Conservation (phyloP, 2,888 invertebrate genomes). For the Eristalis tenax region DNA sequence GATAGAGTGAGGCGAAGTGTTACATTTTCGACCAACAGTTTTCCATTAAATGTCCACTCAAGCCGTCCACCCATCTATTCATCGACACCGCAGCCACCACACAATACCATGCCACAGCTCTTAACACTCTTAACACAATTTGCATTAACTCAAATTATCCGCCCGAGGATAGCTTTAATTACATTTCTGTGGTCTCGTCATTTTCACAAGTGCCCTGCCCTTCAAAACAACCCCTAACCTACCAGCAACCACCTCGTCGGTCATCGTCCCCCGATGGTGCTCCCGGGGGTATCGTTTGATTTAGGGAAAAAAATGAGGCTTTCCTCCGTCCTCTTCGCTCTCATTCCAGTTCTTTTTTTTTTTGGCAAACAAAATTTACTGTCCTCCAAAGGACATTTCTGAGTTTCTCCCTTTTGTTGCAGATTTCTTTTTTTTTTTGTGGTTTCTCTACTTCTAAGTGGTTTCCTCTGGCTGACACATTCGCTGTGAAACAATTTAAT, state of each 20-base stretch:
- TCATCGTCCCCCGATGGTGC: not conserved
- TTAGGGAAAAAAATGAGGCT: slow-evolving; percentile 26
- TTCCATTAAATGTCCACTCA: not conserved
- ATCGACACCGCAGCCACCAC: slow-evolving; percentile 24
- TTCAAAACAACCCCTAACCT: slow-evolving; percentile 1
- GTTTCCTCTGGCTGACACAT: slow-evolving; percentile 47
- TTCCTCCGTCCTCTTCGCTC: not conserved
- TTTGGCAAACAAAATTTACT: slow-evolving; percentile 50
- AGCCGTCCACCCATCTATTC: slow-evolving; percentile 2
- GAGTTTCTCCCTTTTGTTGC: not conserved
- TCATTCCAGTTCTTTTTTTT: not conserved
- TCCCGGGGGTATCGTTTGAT: slow-evolving; percentile 31
- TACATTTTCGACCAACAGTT: not conserved
- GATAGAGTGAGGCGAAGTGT: not conserved
- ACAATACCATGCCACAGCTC: slow-evolving; percentile 15
- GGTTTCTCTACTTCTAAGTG: not conserved
- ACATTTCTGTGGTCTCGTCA: slow-evolving; percentile 65
- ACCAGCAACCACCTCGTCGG: not conserved
- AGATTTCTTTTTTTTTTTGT: not conserved
- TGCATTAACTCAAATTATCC: slow-evolving; percentile 66
- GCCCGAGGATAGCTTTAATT: slow-evolving; percentile 63
- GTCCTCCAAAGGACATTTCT: slow-evolving; percentile 34
- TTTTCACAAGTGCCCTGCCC: slow-evolving; percentile 35
- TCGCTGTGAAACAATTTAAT: slow-evolving; percentile 56
- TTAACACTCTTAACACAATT: slow-evolving; percentile 52